Evolutionary conservation across 1,140 invertebrate species (phyloP), one percentile per base, ranked within the genome.

Genomic region (Anagrus nilaparvatae): DNA sequence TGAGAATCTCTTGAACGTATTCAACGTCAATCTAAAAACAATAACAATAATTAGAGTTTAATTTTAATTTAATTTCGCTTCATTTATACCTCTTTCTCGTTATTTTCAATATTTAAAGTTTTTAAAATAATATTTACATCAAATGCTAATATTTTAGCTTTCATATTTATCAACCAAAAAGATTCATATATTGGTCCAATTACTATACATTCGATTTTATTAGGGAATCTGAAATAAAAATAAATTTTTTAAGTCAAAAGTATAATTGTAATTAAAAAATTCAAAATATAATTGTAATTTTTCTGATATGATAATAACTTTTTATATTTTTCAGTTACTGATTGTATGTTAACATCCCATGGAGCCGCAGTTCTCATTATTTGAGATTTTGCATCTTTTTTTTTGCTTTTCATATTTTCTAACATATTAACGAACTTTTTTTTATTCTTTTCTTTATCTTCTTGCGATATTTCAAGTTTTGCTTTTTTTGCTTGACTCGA

Each of bases 341-440:
- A 47, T 6, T 49, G 7, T 17, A 56, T 40, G 40, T 50, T 40
- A 5, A 61, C 44, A 19, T 52, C 18, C 54, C 53, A 59, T 18
- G 49, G 27, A 34, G 53, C 30, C 23, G 43, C 46, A 9, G 55
- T 58, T 32, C 54, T 59, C 39, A 47, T 45, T 4, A 50, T 46
- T 12, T 46, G 36, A 18, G 49, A 50, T 29, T 49, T 53, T 7
- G 31, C 13, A 13, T 32, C 43, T 1, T 17, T 14, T 17, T 54
- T 56, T n/a, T 40, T 31, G 2, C 33, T 35, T 30, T 59, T 56
- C 54, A 62, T 60, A 33, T 54, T 59, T 24, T 51, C 49, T 5
- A 62, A 36, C 29, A 56, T 33, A 17, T 47, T 48, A 5, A 60
- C 9, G 6, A 61, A 23, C 38, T 52, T 51, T 25, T 51, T 56